Conservation (phyloP, 2,888 invertebrate genomes). For the Rugalucina vietnamica region DNA sequence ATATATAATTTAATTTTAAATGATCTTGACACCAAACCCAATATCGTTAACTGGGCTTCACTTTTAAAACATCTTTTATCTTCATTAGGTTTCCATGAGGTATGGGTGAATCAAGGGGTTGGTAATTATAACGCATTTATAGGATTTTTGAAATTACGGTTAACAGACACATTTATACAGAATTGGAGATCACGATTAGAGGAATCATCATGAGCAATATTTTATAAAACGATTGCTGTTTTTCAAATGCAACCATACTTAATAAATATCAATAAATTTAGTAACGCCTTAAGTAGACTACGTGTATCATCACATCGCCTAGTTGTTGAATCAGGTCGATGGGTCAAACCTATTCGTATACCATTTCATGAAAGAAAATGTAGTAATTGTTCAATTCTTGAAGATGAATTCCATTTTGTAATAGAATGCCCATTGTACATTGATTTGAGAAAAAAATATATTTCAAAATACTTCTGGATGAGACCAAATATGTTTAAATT, state of each 20-base stretch:
- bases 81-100: neutral
- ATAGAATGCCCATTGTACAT: neutral
- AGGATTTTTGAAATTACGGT: neutral
- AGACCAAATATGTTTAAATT: neutral
- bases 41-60: neutral
- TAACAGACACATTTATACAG: neutral
- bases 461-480: neutral
- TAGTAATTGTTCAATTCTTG: neutral
- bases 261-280: neutral
- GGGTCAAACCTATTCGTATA: neutral
- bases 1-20: neutral
- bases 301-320: neutral
- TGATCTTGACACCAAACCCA: neutral
- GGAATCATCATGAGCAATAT: neutral
- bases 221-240: neutral
- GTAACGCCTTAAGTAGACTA: neutral
- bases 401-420: neutral
- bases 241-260: neutral
- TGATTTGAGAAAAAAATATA: neutral
- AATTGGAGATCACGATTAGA: neutral
- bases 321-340: neutral
- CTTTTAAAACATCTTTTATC: neutral
- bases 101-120: neutral
- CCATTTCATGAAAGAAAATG: neutral
- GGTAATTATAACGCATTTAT: neutral